phyloP scores from a whole-genome alignment of 2,113 vertebrate species.

The Larimichthys polyactis region DNA sequence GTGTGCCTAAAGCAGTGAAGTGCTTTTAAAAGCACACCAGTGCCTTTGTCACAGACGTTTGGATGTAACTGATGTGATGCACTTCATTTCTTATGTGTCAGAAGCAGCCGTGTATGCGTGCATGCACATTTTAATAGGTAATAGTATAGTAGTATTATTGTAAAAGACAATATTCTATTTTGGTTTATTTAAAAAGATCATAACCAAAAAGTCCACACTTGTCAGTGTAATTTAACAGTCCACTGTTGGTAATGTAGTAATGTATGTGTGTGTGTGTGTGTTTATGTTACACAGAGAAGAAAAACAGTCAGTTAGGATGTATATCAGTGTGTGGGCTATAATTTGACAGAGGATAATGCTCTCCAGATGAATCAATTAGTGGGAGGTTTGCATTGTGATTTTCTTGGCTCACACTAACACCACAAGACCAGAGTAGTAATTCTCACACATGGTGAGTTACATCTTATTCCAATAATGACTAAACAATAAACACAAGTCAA shows the following conservation, averaged over 20 bases:
- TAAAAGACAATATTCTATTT: no score
- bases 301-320: constrained; percentile 9
- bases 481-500: not conserved
- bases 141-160: no score
- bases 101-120: constrained; percentile 15
- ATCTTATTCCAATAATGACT: not conserved
- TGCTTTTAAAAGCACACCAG: constrained; percentile 34
- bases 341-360: constrained; percentile 31
- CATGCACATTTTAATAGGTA: no score
- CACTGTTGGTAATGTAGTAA: no score
- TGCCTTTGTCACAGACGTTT: constrained; percentile 55
- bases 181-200: no score
- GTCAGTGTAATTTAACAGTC: no score
- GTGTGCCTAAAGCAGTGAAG: constrained; percentile 39
- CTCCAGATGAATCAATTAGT: constrained; percentile 46
- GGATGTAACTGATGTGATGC: constrained; percentile 56
- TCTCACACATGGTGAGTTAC: not conserved
- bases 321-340: constrained; percentile 22
- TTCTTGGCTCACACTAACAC: constrained; percentile 23
- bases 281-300: not conserved
- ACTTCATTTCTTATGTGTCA: constrained; percentile 37
- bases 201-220: no score
- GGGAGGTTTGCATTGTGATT: constrained; percentile 20
- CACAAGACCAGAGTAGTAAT: not conserved
- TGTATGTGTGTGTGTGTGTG: constrained; percentile 3